Percentiles rank a stretch among this genome's conserved stretches.
These are phyloP conservation scores for Papilio machaon DNA, from an alignment of 1,140 invertebrate genomes.

Conservation along the genomic window DNA sequence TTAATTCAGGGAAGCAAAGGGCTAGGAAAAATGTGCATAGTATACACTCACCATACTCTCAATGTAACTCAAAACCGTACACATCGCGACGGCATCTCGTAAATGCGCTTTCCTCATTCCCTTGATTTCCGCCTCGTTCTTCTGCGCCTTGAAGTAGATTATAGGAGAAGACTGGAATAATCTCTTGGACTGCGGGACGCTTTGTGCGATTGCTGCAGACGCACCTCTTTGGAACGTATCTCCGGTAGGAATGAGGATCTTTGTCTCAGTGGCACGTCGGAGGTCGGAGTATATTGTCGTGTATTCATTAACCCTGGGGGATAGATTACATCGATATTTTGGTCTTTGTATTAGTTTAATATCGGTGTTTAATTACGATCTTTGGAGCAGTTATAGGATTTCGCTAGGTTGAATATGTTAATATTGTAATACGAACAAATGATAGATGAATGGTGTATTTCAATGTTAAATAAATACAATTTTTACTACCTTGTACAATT, in stretches of 20 bases:
- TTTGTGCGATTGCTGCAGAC: conserved; percentile 88
- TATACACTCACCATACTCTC: conserved; percentile 79
- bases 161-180: conserved; percentile 87
- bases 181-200: conserved; percentile 84
- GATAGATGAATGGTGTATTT: too few relatives aligned
- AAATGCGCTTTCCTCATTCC: conserved; percentile 95
- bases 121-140: conserved; percentile 91
- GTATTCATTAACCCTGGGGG: conserved; percentile 86
- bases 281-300: conserved; percentile 87
- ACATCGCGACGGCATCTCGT: conserved; percentile 93
- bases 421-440: too few relatives aligned
- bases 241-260: conserved; percentile 87
- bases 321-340: conserved; percentile 32
- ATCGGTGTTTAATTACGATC: too few relatives aligned
- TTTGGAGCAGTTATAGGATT: too few relatives aligned
- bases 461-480: too few relatives aligned
- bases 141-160: conserved; percentile 91
- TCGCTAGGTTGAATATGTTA: not conserved
- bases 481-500: conserved; percentile 85
- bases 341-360: conserved; percentile 45
- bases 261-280: conserved; percentile 84
- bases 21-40: too few relatives aligned
- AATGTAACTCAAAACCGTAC: conserved; percentile 94
- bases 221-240: conserved; percentile 88
- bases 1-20: too few relatives aligned